Percentiles rank a stretch among this genome's conserved stretches.
phyloP scores from a whole-genome alignment of 2,797 vertebrate species.

The Discoglossus pictus region DNA sequence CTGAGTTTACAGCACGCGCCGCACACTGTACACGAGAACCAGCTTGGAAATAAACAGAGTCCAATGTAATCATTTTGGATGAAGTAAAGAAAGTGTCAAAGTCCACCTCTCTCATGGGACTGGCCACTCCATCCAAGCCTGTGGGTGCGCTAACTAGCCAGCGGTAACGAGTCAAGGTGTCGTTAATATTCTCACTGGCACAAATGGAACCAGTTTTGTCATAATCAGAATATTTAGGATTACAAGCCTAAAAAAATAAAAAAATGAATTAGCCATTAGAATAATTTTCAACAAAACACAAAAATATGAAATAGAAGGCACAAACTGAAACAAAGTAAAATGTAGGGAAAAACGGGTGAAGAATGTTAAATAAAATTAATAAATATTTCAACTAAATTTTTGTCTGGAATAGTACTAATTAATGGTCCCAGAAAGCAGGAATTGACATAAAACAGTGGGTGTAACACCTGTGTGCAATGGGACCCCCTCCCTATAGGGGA shows the following conservation, averaged over 20 bases:
- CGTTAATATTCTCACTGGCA: conserved; percentile 85
- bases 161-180: conserved; percentile 86
- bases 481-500: too few relatives aligned
- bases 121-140: conserved; percentile 84
- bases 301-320: too few relatives aligned
- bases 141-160: conserved; percentile 89
- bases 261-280: too few relatives aligned
- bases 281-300: too few relatives aligned
- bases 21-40: conserved; percentile 90
- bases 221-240: conserved; percentile 86
- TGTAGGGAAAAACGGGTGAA: too few relatives aligned
- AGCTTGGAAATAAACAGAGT: conserved; percentile 92
- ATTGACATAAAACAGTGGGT: too few relatives aligned
- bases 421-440: too few relatives aligned
- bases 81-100: conserved; percentile 96
- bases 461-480: too few relatives aligned
- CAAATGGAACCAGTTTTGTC: conserved; percentile 91
- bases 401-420: too few relatives aligned
- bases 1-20: conserved; percentile 84
- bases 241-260: conserved; percentile 83
- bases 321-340: too few relatives aligned
- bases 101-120: conserved; percentile 90
- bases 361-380: too few relatives aligned
- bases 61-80: conserved; percentile 87
- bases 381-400: too few relatives aligned